phyloP scores from a whole-genome alignment of 2,797 vertebrate species.

The Sarcophilus harrisii region DNA sequence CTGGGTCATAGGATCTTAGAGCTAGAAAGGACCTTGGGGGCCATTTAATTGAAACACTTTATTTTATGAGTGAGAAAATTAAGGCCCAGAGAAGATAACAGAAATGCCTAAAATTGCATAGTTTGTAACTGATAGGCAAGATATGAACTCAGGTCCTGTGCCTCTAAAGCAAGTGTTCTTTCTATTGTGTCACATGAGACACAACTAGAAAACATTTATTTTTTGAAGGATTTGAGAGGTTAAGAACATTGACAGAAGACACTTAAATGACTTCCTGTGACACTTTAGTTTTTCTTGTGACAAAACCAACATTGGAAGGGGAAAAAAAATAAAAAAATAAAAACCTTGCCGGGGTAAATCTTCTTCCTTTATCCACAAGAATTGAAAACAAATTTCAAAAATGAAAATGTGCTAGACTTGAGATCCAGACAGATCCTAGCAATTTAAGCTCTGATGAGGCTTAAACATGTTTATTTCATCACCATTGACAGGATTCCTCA shows the following conservation, averaged over 20 bases:
- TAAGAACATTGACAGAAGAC: neutral
- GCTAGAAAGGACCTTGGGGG: conserved; percentile 9
- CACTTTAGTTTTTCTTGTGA: neutral
- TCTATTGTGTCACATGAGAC: neutral
- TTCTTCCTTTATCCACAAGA: neutral
- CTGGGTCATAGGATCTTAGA: neutral
- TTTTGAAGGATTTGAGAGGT: neutral
- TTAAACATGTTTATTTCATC: conserved; percentile 14
- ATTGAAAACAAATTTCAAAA: conserved; percentile 28
- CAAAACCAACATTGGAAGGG: neutral
- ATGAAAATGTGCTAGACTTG: conserved; percentile 15
- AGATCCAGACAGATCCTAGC: neutral
- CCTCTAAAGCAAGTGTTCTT: neutral
- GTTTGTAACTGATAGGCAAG: neutral
- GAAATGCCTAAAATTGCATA: neutral
- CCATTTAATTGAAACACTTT: neutral
- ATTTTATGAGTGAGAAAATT: neutral
- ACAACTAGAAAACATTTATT: neutral
- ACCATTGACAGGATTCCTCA: neutral
- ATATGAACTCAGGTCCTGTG: neutral
- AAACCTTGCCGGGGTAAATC: neutral
- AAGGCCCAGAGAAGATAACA: neutral
- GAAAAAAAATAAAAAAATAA: neutral
- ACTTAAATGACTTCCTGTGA: neutral
- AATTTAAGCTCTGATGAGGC: conserved; percentile 10